Evolutionary conservation across 2,113 vertebrate genomes (phyloP).

Genomic region (Synodontis membranacea): DNA sequence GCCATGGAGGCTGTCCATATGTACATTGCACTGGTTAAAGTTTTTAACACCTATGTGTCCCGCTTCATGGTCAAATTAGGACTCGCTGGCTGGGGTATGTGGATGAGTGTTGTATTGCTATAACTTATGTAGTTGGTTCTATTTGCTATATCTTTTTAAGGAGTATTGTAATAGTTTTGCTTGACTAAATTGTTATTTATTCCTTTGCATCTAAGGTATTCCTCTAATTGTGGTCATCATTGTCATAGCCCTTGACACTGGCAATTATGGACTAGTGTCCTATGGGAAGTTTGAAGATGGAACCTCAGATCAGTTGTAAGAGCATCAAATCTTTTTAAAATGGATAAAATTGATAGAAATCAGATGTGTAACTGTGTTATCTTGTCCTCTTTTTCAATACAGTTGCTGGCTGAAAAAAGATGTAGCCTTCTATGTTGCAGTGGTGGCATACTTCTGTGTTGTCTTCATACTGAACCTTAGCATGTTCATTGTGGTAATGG

Average conservation of each 20-base stretch:
- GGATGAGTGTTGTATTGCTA: neutral
- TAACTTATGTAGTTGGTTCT: neutral
- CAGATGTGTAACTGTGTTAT: neutral
- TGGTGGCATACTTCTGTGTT: constrained; percentile 89
- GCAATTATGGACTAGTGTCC: constrained; percentile 84
- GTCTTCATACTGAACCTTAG: constrained; percentile 87
- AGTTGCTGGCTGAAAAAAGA: constrained; percentile 94
- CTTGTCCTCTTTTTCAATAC: constrained; percentile 44
- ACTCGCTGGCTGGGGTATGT: constrained; percentile 86
- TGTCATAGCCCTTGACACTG: constrained; percentile 78
- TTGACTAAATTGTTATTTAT: constrained; percentile 7
- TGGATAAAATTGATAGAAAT: neutral
- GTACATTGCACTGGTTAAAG: constrained; percentile 95
- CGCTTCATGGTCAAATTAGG: constrained; percentile 93
- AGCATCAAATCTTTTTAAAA: neutral
- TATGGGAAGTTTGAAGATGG: constrained; percentile 75
- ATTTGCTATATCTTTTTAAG: no score
- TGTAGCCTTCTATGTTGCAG: constrained; percentile 88
- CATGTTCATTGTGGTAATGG: constrained; percentile 93
- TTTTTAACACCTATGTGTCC: constrained; percentile 88
- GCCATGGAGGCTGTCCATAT: constrained; percentile 97
- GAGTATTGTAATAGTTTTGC: neutral
- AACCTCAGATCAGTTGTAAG: constrained; percentile 39
- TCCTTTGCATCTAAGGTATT: constrained; percentile 69
- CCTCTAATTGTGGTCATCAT: constrained; percentile 85